Evolutionary conservation across 2,888 invertebrate genomes (phyloP), one percentile per base, ranked within the genome.

Genomic region (Pristionchus entomophagus): DNA sequence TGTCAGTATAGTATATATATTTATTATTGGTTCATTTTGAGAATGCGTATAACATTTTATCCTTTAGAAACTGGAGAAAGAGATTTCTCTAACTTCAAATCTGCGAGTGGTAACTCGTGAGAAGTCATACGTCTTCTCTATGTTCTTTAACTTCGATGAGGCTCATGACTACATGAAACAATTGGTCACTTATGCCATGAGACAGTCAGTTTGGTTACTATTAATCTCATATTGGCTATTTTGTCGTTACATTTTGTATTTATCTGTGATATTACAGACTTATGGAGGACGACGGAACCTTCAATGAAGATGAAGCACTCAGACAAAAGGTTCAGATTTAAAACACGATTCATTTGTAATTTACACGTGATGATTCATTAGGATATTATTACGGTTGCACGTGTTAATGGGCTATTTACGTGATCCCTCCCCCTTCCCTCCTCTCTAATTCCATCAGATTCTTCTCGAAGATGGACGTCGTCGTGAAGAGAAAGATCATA

Each of bases 141-240:
- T 98, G 96, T 96, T 99, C 93, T 94, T 97, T 89, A 96, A 96
- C 93, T 96, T 97, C 93, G 96, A 95, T 85, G 98, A 99, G 94
- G 97, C 97, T 0, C 97, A 96, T 94, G 95, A 96, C 26, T 94
- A 99, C 90, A 97, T 98, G 96, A 96, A 97, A 93, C 98, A 98
- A 94, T 95, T 99, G 65, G 97, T 97, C 85, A 98, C 98, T 95
- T 96, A 98, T 94, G 98, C 98, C 86, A 98, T 99, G 96, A 97
- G 97, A 95, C 95, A 95, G 94, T 94, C 45, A 88, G 91, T 84
- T 85, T 45, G 45, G 45, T 10, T 14, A 10, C 45, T 45, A 45
- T 45, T 14, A 6, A 45, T 45, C 45, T 45, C 45, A 45, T 6
- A 45, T 10, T 45, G 45, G 6, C 45, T 14, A 45, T n/a, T n/a